Evolutionary conservation across 2,113 vertebrate species (phyloP).

Genomic region (Pionites leucogaster): DNA sequence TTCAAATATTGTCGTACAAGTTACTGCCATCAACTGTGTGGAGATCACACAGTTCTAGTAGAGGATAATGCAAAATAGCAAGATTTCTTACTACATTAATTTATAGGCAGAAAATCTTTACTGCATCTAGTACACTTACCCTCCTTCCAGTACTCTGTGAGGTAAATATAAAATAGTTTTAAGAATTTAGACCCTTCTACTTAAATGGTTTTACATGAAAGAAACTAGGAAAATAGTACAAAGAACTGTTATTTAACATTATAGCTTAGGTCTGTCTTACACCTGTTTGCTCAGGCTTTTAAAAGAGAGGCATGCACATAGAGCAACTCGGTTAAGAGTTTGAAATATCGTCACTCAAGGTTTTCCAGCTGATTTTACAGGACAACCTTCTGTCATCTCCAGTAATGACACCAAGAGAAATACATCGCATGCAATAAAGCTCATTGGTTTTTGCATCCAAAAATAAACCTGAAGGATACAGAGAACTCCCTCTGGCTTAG

Average conservation of each 20-base stretch:
- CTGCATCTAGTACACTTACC: background rate
- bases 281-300: background rate
- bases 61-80: background rate
- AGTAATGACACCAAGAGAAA: background rate
- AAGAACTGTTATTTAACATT: background rate
- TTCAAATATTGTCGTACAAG: background rate
- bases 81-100: background rate
- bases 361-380: constrained; percentile 6
- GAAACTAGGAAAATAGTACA: background rate
- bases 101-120: background rate
- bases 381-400: background rate
- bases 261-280: background rate
- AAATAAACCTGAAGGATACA: background rate
- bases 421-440: background rate
- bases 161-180: background rate
- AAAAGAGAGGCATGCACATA: background rate
- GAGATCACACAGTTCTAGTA: background rate
- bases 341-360: background rate
- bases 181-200: background rate
- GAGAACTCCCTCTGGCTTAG: background rate
- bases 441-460: background rate
- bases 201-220: background rate
- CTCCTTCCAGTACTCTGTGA: background rate
- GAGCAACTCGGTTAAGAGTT: background rate
- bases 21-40: background rate